Conservation (phyloP, 53 echinoderm and acorn worm species). For the Patiria pectinifera region DNA sequence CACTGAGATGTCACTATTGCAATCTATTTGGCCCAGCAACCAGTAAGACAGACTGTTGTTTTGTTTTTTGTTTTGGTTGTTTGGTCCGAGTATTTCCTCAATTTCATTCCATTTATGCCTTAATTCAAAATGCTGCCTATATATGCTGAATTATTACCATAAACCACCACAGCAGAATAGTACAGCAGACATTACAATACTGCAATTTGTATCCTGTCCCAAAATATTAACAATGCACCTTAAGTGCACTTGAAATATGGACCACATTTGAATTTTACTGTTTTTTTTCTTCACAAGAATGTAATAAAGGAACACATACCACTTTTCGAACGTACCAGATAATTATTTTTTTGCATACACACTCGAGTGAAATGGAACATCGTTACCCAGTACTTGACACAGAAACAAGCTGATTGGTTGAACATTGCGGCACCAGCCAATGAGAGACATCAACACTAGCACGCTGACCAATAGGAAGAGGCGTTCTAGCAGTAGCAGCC, state of each 20-base stretch:
- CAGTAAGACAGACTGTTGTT: constrained; percentile 8
- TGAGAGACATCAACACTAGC: constrained; percentile 54
- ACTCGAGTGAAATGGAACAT: constrained; percentile 59
- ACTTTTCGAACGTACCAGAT: constrained; percentile 40
- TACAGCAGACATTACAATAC: constrained; percentile 20
- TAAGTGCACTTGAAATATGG: constrained; percentile 61
- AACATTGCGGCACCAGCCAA: constrained; percentile 63
- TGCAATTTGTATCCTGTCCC: constrained; percentile 17
- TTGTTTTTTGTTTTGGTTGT: background rate
- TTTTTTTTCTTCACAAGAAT: constrained; percentile 14
- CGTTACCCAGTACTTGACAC: constrained; percentile 58
- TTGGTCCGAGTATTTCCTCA: too few relatives aligned
- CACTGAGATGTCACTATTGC: background rate
- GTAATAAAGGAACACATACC: constrained; percentile 31
- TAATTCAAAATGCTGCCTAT: background rate
- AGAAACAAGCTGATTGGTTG: constrained; percentile 66
- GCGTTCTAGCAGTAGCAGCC: constrained; percentile 89
- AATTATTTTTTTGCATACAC: constrained; percentile 37
- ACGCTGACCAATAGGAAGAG: constrained; percentile 51
- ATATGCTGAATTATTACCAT: background rate
- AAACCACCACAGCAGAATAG: constrained; percentile 29
- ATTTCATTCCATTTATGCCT: background rate
- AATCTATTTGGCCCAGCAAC: background rate
- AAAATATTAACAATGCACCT: constrained; percentile 45
- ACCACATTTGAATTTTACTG: constrained; percentile 22